Conservation (phyloP, 2,888 invertebrate genomes). For the Synanthedon vespiformis region DNA sequence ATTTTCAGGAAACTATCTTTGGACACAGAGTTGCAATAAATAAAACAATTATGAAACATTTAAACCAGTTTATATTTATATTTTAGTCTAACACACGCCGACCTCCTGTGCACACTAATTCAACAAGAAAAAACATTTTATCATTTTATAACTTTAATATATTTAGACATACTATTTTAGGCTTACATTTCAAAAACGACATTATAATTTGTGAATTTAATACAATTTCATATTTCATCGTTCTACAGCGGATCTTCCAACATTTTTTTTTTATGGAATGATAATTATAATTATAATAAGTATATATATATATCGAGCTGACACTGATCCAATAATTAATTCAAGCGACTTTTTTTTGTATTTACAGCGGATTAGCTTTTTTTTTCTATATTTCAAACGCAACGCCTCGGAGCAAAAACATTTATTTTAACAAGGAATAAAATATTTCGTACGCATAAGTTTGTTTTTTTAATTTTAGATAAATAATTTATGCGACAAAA, state of each 20-base stretch:
- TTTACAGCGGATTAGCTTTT: conserved; percentile 28
- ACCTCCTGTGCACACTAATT: conserved; percentile 17
- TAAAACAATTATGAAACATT: conserved; percentile 33
- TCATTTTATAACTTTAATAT: conserved; percentile 47
- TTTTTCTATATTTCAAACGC: neutral
- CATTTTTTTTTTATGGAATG: conserved; percentile 45
- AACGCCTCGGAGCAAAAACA: conserved; percentile 15
- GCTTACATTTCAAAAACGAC: conserved; percentile 54
- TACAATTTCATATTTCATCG: conserved; percentile 20
- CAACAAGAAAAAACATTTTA: conserved; percentile 32
- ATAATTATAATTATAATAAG: conserved; percentile 14
- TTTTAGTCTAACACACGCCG: conserved; percentile 53
- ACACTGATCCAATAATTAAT: conserved; percentile 24
- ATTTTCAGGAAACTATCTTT: no score
- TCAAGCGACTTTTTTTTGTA: conserved; percentile 19
- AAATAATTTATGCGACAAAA: conserved; percentile 8
- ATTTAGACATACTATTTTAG: conserved; percentile 44
- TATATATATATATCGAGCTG: conserved; percentile 37
- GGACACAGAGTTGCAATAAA: conserved; percentile 8
- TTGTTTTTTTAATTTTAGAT: conserved; percentile 3
- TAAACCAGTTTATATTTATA: conserved; percentile 47
- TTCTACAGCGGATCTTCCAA: conserved; percentile 44
- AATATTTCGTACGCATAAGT: conserved; percentile 18
- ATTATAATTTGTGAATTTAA: conserved; percentile 40
- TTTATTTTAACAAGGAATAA: conserved; percentile 25